Conservation (phyloP, 2,888 invertebrate genomes). For the Bellardia pandia region DNA sequence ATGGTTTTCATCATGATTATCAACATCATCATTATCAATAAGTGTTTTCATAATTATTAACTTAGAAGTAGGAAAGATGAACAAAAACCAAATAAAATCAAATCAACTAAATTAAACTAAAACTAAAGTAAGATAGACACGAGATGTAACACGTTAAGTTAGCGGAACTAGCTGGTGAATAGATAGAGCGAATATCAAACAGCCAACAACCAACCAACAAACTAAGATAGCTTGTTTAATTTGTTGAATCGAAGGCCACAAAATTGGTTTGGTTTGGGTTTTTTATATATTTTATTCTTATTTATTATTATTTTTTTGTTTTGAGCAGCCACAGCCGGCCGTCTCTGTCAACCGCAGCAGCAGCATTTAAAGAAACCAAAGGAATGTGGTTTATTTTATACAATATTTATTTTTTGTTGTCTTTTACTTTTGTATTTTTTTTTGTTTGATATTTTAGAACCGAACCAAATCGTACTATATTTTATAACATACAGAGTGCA, state of each 20-base stretch:
- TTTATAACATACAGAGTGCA: slow-evolving; percentile 20
- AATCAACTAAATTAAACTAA: slow-evolving; percentile 57
- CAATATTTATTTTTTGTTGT: not conserved
- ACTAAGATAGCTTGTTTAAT: slow-evolving; percentile 74
- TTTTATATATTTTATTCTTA: slow-evolving; percentile 16
- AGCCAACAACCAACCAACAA: slow-evolving; percentile 2
- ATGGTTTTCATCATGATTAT: not conserved
- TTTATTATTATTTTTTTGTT: slow-evolving; percentile 3
- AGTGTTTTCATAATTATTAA: slow-evolving; percentile 16
- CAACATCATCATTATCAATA: slow-evolving; percentile 9
- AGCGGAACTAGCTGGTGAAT: slow-evolving; percentile 67
- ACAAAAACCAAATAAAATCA: slow-evolving; percentile 48
- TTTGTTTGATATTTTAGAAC: slow-evolving; percentile 49
- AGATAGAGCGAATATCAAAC: slow-evolving; percentile 21
- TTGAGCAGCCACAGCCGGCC: slow-evolving; percentile 48
- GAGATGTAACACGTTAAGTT: slow-evolving; percentile 72
- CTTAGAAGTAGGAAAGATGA: slow-evolving; percentile 14
- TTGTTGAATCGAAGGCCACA: slow-evolving; percentile 75
- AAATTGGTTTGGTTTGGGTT: slow-evolving; percentile 67
- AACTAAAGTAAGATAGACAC: slow-evolving; percentile 66
- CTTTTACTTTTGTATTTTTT: slow-evolving; percentile 52
- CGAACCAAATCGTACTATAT: slow-evolving; percentile 48
- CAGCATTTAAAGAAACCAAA: slow-evolving; percentile 66
- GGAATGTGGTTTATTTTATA: slow-evolving; percentile 64
- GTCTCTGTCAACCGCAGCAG: slow-evolving; percentile 47